Conservation (phyloP, 2,888 invertebrate genomes). For the Epiblema foenella region DNA sequence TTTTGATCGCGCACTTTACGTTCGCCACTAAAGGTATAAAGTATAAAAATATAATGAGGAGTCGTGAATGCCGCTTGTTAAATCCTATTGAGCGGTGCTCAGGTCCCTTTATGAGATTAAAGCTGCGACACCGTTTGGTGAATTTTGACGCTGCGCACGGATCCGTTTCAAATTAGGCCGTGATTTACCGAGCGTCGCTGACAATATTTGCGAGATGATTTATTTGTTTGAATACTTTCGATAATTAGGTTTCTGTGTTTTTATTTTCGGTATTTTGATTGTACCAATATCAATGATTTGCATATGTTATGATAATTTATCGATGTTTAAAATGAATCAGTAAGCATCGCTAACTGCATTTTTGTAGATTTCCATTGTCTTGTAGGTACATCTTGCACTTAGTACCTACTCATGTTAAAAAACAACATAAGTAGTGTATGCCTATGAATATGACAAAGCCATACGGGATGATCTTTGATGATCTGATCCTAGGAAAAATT, state of each 20-base stretch:
- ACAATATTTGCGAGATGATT: constrained; percentile 70
- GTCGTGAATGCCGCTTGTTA: constrained; percentile 82
- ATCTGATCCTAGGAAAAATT: not conserved
- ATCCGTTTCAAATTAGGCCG: constrained; percentile 81
- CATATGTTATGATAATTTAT: constrained; percentile 8
- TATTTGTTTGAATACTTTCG: constrained; percentile 54
- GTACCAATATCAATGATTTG: constrained; percentile 12
- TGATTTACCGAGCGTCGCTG: constrained; percentile 73
- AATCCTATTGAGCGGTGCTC: constrained; percentile 81
- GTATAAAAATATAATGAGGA: constrained; percentile 85
- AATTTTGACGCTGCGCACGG: constrained; percentile 65
- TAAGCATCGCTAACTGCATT: not conserved
- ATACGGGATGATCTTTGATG: no score
- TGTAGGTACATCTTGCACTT: not conserved
- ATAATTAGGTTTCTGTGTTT: constrained; percentile 33
- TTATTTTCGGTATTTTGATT: constrained; percentile 25
- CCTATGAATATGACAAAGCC: no score
- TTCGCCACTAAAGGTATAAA: constrained; percentile 76
- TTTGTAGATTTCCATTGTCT: not conserved
- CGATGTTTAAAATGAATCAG: not conserved
- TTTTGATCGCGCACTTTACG: constrained; percentile 84
- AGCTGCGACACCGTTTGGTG: constrained; percentile 61
- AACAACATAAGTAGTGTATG: no score
- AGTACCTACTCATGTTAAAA: no score
- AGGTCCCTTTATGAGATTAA: constrained; percentile 78